These are phyloP conservation scores for Thripadectes ignobilis DNA, from an alignment of 2,797 vertebrate genomes.

Conservation along the genomic window DNA sequence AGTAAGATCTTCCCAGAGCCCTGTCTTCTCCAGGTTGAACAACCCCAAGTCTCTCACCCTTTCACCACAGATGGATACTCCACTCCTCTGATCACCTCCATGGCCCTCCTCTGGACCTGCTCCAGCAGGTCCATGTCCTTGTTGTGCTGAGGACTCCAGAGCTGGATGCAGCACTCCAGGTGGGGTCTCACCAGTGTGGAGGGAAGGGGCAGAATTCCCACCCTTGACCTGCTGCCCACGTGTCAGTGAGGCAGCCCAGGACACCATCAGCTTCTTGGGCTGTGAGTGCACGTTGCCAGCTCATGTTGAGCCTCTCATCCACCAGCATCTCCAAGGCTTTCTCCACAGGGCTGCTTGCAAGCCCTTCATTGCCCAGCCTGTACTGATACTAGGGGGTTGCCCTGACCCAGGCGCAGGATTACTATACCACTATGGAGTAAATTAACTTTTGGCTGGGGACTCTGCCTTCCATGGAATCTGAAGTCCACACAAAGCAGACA, in stretches of 20 bases:
- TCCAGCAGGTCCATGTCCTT: background rate
- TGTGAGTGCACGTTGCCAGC: fast-evolving
- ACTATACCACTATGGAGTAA: background rate
- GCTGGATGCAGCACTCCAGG: background rate
- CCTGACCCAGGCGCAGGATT: background rate
- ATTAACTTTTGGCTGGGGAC: background rate
- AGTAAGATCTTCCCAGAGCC: background rate
- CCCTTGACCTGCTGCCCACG: fast-evolving
- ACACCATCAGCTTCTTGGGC: fast-evolving
- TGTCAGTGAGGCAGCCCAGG: background rate
- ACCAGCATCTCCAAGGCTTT: background rate
- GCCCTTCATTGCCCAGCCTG: background rate
- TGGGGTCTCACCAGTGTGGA: fast-evolving
- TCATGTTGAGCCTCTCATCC: background rate
- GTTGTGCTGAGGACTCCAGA: background rate
- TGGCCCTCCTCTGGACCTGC: background rate
- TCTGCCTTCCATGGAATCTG: background rate
- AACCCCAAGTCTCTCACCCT: background rate
- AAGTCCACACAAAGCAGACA: slow-evolving; percentile 40
- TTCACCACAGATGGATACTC: background rate
- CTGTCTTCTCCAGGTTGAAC: background rate
- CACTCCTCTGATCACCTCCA: background rate
- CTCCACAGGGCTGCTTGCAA: background rate
- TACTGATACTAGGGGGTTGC: background rate
- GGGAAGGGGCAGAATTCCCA: background rate